A percentile compares a stretch with the other conserved stretches of the same genome.
These are phyloP conservation scores for Yponomeuta malinellus DNA, from an alignment of 2,888 invertebrate genomes.

Conservation along the genomic window DNA sequence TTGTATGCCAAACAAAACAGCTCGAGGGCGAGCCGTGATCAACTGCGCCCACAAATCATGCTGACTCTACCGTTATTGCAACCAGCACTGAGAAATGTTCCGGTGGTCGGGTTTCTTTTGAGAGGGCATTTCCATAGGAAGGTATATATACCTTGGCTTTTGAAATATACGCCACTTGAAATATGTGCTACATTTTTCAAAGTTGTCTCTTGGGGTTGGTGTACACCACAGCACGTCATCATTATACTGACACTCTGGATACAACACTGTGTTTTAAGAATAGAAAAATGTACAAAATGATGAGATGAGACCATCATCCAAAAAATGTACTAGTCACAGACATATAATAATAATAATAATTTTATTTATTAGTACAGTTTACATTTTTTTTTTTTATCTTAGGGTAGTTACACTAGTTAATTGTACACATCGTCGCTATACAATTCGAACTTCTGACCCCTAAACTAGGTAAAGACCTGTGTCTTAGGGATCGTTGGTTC, in stretches of 20 bases:
- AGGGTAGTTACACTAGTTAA: no score
- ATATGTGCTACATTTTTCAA: slow-evolving; percentile 4
- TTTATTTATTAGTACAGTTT: no score
- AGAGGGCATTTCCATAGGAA: background rate
- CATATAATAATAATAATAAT: no score
- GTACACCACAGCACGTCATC: background rate
- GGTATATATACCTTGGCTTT: background rate
- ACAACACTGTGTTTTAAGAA: background rate
- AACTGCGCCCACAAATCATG: slow-evolving; percentile 10
- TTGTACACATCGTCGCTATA: no score
- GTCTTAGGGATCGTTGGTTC: no score
- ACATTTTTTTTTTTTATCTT: no score
- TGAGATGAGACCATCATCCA: background rate
- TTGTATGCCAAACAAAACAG: background rate
- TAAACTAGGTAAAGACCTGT: no score
- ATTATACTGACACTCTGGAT: background rate
- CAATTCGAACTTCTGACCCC: no score
- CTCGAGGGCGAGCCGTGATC: background rate
- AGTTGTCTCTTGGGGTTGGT: background rate
- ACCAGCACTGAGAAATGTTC: slow-evolving; percentile 3
- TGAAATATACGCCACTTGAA: background rate
- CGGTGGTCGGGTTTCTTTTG: background rate
- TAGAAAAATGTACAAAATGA: background rate
- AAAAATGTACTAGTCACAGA: background rate
- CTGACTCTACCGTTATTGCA: slow-evolving; percentile 13